phyloP scores from a whole-genome alignment of 1,140 invertebrate species.

The Tetramorium parvispinum region DNA sequence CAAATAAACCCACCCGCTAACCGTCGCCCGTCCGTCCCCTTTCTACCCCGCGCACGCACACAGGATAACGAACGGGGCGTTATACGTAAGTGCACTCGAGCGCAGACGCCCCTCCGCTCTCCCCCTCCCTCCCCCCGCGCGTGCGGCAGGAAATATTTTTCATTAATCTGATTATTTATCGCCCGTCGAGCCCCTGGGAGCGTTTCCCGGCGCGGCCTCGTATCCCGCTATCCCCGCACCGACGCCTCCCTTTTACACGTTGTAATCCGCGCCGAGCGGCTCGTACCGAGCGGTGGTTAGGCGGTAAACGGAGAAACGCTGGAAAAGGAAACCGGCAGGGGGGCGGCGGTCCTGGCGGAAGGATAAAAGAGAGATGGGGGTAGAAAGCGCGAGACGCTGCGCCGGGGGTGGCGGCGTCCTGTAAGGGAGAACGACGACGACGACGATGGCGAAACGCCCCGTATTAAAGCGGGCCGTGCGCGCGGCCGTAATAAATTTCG shows the following conservation, averaged over 20 bases:
- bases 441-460: conserved; percentile 19
- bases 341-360: conserved; percentile 52
- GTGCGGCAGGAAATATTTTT: conserved; percentile 82
- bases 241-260: conserved; percentile 72
- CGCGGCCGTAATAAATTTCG: conserved; percentile 79
- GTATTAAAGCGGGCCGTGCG: conserved; percentile 34
- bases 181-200: conserved; percentile 75
- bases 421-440: background rate
- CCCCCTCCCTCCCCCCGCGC: background rate
- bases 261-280: conserved; percentile 76
- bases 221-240: background rate
- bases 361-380: conserved; percentile 55
- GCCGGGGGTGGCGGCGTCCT: background rate
- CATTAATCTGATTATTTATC: conserved; percentile 86
- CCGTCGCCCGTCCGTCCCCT: conserved; percentile 5
- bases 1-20: conserved; percentile 58
- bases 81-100: conserved; percentile 60
- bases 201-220: conserved; percentile 34
- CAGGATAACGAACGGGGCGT: conserved; percentile 55
- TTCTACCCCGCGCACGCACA: conserved; percentile 30
- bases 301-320: conserved; percentile 66
- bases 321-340: conserved; percentile 69
- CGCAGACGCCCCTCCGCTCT: conserved; percentile 18
- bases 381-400: conserved; percentile 1
- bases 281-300: conserved; percentile 67